phyloP scores from a whole-genome alignment of 2,797 vertebrate genomes.

The Oophaga sylvatica region DNA sequence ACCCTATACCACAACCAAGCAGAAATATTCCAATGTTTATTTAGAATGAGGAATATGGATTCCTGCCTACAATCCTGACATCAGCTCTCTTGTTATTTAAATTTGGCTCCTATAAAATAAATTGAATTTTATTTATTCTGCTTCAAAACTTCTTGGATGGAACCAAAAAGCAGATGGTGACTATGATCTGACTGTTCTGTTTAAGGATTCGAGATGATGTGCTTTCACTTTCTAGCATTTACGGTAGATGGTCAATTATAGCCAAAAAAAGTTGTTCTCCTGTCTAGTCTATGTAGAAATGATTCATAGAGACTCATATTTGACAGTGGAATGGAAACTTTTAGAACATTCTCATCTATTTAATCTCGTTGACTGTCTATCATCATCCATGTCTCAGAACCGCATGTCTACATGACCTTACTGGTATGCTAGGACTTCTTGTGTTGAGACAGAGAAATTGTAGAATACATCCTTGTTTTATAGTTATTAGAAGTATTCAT shows the following conservation, averaged over 20 bases:
- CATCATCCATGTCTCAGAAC: not conserved
- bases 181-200: not conserved
- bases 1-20: not conserved
- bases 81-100: conserved; percentile 44
- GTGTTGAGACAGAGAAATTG: not conserved
- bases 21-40: conserved; percentile 1
- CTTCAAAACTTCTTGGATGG: conserved; percentile 27
- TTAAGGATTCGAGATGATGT: not conserved
- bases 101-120: conserved; percentile 42
- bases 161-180: conserved; percentile 34
- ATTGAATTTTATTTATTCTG: conserved; percentile 44
- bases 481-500: no score
- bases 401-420: not conserved
- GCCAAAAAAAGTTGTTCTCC: not conserved
- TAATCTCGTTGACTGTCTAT: not conserved
- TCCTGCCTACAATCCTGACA: conserved; percentile 35
- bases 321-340: not conserved
- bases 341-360: not conserved
- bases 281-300: not conserved
- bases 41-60: conserved; percentile 27
- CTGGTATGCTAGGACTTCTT: not conserved
- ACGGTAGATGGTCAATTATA: not conserved
- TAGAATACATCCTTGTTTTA: no score
- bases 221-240: conserved; percentile 26
- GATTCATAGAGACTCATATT: not conserved